phyloP scores from a whole-genome alignment of 2,113 vertebrate species.

The Mobula birostris region DNA sequence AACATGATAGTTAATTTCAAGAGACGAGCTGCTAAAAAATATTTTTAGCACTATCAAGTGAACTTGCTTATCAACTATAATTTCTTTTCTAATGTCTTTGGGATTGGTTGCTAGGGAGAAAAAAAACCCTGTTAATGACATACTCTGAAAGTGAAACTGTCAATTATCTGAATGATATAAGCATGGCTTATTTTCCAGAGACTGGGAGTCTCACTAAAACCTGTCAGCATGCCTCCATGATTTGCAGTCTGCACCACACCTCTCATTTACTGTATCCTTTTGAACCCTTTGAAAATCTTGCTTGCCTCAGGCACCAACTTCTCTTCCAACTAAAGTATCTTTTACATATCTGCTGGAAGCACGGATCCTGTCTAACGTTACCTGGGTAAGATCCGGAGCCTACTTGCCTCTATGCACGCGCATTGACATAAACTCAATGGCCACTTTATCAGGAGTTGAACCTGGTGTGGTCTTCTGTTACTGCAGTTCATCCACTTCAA shows the following conservation, averaged over 20 bases:
- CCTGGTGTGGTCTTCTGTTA: too few species aligned
- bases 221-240: neutral
- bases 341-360: neutral
- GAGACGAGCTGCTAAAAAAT: neutral
- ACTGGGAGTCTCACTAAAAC: neutral
- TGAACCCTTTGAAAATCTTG: conserved; percentile 23
- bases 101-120: neutral
- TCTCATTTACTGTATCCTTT: conserved; percentile 20
- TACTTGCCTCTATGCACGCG: too few species aligned
- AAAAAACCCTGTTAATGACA: neutral
- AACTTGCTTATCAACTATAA: neutral
- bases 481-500: too few species aligned
- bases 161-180: neutral
- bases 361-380: neutral
- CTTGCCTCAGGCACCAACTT: neutral
- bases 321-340: neutral
- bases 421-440: too few species aligned
- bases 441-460: too few species aligned
- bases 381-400: too few species aligned
- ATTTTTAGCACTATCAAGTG: neutral
- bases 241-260: neutral
- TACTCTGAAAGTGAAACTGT: neutral
- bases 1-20: neutral
- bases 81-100: neutral
- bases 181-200: neutral